Evolutionary conservation across 2,888 invertebrate species (phyloP).

Genomic region (Parnassius smintheus): DNA sequence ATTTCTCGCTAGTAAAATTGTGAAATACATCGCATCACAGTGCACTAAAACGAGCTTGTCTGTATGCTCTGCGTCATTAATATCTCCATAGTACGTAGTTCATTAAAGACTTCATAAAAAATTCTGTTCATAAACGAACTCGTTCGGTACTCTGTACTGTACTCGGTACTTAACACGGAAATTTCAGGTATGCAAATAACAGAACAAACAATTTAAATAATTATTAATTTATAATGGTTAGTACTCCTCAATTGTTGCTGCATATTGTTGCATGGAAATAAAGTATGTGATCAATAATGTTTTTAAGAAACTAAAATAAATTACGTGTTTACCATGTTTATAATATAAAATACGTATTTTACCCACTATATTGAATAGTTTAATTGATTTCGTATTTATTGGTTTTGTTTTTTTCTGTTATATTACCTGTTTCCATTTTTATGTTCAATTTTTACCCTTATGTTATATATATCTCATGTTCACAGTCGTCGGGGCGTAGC

Average conservation of each 20-base stretch:
- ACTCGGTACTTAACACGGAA: slow-evolving; percentile 4
- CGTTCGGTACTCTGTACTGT: too few relatives aligned
- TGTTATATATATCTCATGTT: not conserved
- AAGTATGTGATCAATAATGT: too few relatives aligned
- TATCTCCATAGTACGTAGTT: not conserved
- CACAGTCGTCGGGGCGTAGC: slow-evolving; percentile 67
- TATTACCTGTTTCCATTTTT: not conserved
- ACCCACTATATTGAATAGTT: too few relatives aligned
- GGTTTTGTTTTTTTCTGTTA: not conserved
- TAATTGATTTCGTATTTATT: too few relatives aligned
- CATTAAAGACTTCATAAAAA: slow-evolving; percentile 18
- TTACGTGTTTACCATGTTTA: too few relatives aligned
- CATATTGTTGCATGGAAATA: too few relatives aligned
- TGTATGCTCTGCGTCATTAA: slow-evolving; percentile 11
- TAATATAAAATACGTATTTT: too few relatives aligned
- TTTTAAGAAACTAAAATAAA: too few relatives aligned
- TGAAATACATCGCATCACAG: not conserved
- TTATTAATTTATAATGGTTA: not conserved
- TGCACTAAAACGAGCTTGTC: not conserved
- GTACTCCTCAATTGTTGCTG: too few relatives aligned
- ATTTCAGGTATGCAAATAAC: not conserved
- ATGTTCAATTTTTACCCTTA: too few relatives aligned
- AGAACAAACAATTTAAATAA: not conserved
- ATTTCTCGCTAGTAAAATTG: slow-evolving; percentile 17
- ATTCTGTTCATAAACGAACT: slow-evolving; percentile 14